phyloP scores from a whole-genome alignment of 1,140 invertebrate genomes.

The Ectropis grisescens region DNA sequence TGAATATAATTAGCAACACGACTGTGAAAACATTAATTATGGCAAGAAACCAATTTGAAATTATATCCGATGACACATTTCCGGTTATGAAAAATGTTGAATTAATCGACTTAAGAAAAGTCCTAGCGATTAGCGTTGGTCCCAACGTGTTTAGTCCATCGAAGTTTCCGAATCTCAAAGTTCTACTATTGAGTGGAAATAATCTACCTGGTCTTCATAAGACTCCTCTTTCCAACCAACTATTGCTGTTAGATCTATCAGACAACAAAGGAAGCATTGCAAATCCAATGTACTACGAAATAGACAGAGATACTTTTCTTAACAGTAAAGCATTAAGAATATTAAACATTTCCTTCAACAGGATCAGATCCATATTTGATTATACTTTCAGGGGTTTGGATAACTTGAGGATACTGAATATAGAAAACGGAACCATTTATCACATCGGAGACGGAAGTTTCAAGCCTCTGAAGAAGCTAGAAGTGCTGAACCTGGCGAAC shows the following conservation, averaged over 20 bases:
- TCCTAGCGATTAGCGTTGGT: conserved; percentile 37
- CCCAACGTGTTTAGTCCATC: conserved; percentile 37
- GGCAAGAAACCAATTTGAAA: conserved; percentile 69
- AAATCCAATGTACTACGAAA: conserved; percentile 57
- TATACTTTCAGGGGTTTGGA: conserved; percentile 61
- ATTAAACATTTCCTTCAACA: conserved; percentile 65
- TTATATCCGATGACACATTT: conserved; percentile 57
- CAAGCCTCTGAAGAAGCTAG: conserved; percentile 43
- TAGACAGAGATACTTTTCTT: conserved; percentile 43
- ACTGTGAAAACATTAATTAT: conserved; percentile 63
- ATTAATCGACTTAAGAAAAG: conserved; percentile 59
- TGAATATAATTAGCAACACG: conserved; percentile 61
- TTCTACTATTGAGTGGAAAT: conserved; percentile 61
- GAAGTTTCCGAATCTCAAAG: conserved; percentile 61
- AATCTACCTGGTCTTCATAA: conserved; percentile 59
- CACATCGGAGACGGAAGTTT: conserved; percentile 59
- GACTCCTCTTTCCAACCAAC: conserved; percentile 51
- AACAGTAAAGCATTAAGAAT: conserved; percentile 32
- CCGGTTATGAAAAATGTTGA: conserved; percentile 67
- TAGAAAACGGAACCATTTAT: conserved; percentile 68
- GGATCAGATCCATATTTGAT: conserved; percentile 54
- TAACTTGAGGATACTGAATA: conserved; percentile 53
- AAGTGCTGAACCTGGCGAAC: conserved; percentile 67
- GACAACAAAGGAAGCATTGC: conserved; percentile 47
- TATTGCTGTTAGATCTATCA: conserved; percentile 64